Evolutionary conservation across 2,888 invertebrate species (phyloP), one percentile per base, ranked within the genome.

Genomic region (Netelia fuscicornis): DNA sequence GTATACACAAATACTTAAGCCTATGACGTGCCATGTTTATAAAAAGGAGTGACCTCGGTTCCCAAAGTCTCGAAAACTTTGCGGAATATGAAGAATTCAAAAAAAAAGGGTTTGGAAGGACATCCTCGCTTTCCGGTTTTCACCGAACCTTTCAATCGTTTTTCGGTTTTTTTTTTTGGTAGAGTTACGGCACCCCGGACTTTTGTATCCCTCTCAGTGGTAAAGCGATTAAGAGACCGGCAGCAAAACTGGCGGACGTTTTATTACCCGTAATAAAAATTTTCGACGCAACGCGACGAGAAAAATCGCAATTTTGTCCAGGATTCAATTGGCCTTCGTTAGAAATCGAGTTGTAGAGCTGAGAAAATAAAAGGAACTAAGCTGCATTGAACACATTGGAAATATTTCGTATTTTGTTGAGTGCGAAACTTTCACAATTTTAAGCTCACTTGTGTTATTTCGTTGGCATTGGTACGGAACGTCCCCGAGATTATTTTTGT

Each of bases 61-160:
- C 74, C 65, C 65, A 72, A 64, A 64, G 74, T 82, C 83, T 85
- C 75, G 68, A 77, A 85, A 82, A 76, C 68, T 79, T 81, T 71
- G 76, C 60, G 68, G 79, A 79, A 70, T 60, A 72, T 10, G 44
- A 54, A 25, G 48, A 64, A 56, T 58, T 9, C 23, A 76, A 84
- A 87, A 82, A 82, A 86, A 81, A 85, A 81, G 87, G 86, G 79
- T 79, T 70, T 25, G 42, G 65, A 78, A 80, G 84, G 83, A 70
- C 77, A 77, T 54, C 54, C 54, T 58, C 67, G 77, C 84, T 86
- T 86, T 86, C 86, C 86, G 84, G 86, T 86, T 81, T 83, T 82
- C 79, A 84, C 72, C 78, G 37, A 60, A 64, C 71, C 54, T 72
- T 58, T 70, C 74, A 30, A 76, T 65, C 67, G 71, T 71, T 64